Evolutionary conservation across 2,888 invertebrate genomes (phyloP).

Genomic region (Apotomis capreana): DNA sequence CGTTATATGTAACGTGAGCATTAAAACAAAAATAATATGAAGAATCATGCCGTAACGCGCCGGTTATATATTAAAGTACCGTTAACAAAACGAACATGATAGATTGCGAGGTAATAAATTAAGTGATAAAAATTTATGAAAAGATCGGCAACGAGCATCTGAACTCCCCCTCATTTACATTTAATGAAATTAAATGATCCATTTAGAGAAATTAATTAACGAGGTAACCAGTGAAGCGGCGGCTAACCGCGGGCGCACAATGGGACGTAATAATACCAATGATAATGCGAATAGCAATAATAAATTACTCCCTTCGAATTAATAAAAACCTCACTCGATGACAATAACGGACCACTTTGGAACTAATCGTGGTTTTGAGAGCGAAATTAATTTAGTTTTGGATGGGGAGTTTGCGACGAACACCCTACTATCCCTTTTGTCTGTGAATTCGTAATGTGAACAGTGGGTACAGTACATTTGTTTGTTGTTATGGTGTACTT

Average conservation of each 20-base stretch:
- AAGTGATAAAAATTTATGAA: constrained; percentile 55
- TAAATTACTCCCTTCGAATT: constrained; percentile 73
- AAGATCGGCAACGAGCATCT: constrained; percentile 61
- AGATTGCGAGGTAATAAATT: constrained; percentile 38
- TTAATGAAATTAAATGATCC: constrained; percentile 83
- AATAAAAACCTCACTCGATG: constrained; percentile 80
- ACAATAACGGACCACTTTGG: constrained; percentile 77
- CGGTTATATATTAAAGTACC: constrained; percentile 3
- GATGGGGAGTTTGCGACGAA: constrained; percentile 49
- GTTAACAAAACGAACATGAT: constrained; percentile 30
- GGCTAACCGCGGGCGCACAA: constrained; percentile 67
- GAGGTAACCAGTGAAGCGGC: constrained; percentile 78
- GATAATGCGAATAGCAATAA: constrained; percentile 71
- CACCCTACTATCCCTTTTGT: constrained; percentile 28
- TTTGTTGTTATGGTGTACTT: not conserved
- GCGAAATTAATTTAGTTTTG: constrained; percentile 68
- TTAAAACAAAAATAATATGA: constrained; percentile 19
- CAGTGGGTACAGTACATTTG: not conserved
- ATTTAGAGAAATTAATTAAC: constrained; percentile 83
- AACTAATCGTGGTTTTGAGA: constrained; percentile 74
- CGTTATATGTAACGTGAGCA: not conserved
- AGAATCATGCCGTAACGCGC: not conserved
- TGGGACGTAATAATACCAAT: constrained; percentile 66
- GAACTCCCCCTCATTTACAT: constrained; percentile 80
- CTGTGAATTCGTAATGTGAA: constrained; percentile 18